Conservation (phyloP, 2,113 vertebrate genomes). For the Semnornis frantzii region DNA sequence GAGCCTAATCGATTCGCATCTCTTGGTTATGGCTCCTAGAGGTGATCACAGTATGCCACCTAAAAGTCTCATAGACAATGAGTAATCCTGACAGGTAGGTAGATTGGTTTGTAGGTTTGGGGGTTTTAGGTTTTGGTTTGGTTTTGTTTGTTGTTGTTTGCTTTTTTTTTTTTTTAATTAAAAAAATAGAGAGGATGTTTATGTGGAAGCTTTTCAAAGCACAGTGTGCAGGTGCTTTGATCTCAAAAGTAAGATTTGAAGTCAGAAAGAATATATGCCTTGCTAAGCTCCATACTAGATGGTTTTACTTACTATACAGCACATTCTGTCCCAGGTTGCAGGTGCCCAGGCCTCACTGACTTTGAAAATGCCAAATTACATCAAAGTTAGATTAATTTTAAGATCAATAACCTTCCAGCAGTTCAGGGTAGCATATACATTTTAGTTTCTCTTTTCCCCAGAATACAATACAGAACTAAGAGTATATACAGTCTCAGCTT, state of each 20-base stretch:
- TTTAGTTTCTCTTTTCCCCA: neutral
- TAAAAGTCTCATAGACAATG: neutral
- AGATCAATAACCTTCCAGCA: constrained; percentile 27
- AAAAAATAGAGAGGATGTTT: neutral
- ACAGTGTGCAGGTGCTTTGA: neutral
- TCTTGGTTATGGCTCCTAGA: neutral
- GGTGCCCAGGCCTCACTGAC: neutral
- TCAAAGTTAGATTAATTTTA: constrained; percentile 50
- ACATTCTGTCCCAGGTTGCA: neutral
- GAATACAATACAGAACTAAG: neutral
- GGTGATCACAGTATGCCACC: neutral
- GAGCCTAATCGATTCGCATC: neutral
- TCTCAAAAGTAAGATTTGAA: neutral
- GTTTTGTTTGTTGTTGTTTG: too few relatives aligned
- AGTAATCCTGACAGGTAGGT: neutral
- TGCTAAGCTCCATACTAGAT: neutral
- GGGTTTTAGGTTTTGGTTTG: too few relatives aligned
- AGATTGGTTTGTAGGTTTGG: too few relatives aligned
- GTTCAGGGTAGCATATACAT: neutral
- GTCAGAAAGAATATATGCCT: neutral
- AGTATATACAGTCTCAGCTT: neutral
- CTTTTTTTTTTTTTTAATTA: neutral
- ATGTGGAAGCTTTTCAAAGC: neutral
- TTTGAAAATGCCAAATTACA: constrained; percentile 56
- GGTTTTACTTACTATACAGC: neutral